A percentile compares a stretch with the other conserved stretches of the same genome.
phyloP scores from a whole-genome alignment of 1,140 invertebrate genomes.

The Paramacrobiotus metropolitanus region DNA sequence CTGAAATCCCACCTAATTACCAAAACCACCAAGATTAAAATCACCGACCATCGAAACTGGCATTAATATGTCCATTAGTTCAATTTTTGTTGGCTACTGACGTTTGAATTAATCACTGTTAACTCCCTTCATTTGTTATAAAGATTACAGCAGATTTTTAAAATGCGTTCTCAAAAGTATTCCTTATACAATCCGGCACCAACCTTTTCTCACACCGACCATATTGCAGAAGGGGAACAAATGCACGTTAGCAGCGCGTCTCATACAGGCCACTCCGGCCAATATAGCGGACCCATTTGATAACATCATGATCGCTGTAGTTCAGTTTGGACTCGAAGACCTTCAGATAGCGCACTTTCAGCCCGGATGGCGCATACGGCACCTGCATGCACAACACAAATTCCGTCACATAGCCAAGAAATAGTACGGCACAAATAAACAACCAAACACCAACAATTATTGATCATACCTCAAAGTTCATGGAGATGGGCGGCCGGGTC shows the following conservation, averaged over 20 bases:
- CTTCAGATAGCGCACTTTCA: conserved; percentile 94
- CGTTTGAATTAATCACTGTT: no score
- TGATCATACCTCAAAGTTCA: conserved; percentile 88
- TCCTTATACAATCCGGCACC: no score
- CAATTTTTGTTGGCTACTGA: no score
- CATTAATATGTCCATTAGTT: no score
- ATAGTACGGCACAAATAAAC: background rate
- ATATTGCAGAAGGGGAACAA: no score
- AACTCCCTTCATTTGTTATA: no score
- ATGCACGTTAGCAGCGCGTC: conserved; percentile 73
- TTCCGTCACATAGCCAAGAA: background rate
- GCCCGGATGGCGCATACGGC: conserved; percentile 84
- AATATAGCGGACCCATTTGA: conserved; percentile 99
- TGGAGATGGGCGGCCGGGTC: conserved; percentile 98
- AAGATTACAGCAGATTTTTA: no score
- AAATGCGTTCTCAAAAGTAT: no score
- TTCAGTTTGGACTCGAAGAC: conserved; percentile 99
- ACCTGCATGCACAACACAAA: conserved; percentile 29
- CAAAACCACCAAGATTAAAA: no score
- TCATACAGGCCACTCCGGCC: conserved; percentile 95
- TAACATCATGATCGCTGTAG: conserved; percentile 98
- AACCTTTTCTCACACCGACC: no score
- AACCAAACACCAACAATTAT: conserved; percentile 6
- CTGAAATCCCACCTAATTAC: no score
- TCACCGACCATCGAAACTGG: no score